Percentiles rank a stretch among this genome's conserved stretches.
Conservation (phyloP, 2,888 invertebrate species). For the Eupithecia exiguata region DNA sequence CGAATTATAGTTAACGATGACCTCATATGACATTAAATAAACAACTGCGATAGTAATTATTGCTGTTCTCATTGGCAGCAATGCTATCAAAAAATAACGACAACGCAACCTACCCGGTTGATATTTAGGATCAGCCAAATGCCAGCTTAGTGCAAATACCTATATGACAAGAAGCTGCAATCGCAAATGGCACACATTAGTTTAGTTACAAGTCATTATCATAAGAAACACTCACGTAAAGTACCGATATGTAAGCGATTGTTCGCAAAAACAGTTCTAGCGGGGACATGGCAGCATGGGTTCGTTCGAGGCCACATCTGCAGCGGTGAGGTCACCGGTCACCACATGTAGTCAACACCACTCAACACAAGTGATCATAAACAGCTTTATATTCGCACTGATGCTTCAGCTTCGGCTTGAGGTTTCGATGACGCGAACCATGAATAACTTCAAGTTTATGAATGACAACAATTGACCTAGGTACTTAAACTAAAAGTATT, state of each 20-base stretch:
- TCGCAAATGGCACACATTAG: conserved; percentile 24
- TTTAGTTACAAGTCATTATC: conserved; percentile 11
- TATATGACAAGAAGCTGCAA: conserved; percentile 21
- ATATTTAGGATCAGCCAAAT: conserved; percentile 42
- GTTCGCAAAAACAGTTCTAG: conserved; percentile 49
- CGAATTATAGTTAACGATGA: conserved; percentile 27
- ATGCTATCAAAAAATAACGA: conserved; percentile 19
- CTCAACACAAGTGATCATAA: conserved; percentile 62
- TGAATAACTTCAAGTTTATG: conserved; percentile 33
- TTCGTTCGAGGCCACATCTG: conserved; percentile 42
- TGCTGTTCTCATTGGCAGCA: conserved; percentile 13
- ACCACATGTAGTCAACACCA: conserved; percentile 46
- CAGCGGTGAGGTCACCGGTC: conserved; percentile 56
- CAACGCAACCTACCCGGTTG: conserved; percentile 21
- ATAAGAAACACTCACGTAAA: conserved; percentile 52
- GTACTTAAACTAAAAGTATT: conserved; percentile 26
- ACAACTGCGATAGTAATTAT: conserved; percentile 29
- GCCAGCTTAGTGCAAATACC: conserved; percentile 38
- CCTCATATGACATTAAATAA: conserved; percentile 40
- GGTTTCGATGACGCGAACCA: conserved; percentile 34
- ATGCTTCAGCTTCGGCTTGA: conserved; percentile 7
- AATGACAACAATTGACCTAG: conserved; percentile 33
- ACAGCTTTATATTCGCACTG: conserved; percentile 58
- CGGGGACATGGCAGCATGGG: conserved; percentile 42
- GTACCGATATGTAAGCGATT: conserved; percentile 49